Conservation (phyloP, 1,140 invertebrate genomes). For the Dryas iulia region DNA sequence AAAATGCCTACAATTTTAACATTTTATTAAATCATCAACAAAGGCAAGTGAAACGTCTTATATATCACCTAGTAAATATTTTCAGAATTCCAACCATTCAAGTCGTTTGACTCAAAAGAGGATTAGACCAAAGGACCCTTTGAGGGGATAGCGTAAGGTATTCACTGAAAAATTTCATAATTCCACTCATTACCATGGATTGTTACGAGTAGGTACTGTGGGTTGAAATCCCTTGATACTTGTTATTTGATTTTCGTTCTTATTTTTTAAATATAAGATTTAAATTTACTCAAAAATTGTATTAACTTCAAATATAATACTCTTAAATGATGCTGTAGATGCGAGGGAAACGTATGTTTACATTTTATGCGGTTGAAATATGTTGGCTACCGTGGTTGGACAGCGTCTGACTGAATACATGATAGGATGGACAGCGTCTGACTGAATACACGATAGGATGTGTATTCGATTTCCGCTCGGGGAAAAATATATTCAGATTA, state of each 20-base stretch:
- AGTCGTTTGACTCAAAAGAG: background rate
- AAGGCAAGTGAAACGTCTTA: background rate
- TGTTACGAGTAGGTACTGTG: background rate
- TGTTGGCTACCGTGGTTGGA: too few species aligned
- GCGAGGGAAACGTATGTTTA: background rate
- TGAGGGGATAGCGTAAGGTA: slow-evolving; percentile 1
- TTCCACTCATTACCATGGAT: background rate
- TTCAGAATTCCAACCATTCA: background rate
- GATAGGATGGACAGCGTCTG: too few species aligned
- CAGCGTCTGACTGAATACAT: too few species aligned
- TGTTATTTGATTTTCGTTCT: background rate
- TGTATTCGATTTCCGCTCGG: too few species aligned
- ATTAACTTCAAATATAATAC: background rate
- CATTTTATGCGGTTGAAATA: background rate
- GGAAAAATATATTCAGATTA: too few species aligned
- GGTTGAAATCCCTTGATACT: background rate
- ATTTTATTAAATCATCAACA: background rate
- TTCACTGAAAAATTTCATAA: slow-evolving; percentile 1
- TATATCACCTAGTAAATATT: background rate
- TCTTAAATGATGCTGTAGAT: background rate
- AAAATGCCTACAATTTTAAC: background rate
- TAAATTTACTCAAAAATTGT: background rate
- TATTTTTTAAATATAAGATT: background rate
- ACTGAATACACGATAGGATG: too few species aligned
- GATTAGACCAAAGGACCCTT: background rate